Percentiles rank a stretch among this genome's conserved stretches.
Evolutionary conservation across 2,888 invertebrate genomes (phyloP).

Genomic region (Hypercompe scribonia): DNA sequence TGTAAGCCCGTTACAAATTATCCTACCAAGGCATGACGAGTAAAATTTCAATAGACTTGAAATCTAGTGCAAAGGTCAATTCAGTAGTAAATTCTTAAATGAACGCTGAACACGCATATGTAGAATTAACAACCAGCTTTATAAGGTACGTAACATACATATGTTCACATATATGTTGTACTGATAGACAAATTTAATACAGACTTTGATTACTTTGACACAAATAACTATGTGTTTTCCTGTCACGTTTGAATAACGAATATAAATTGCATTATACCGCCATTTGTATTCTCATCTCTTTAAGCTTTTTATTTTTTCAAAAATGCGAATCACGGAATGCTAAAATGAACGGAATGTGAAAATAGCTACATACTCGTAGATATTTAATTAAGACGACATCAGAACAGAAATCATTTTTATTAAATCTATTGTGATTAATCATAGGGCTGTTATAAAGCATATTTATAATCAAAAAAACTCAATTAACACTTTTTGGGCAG

Average conservation of each 20-base stretch:
- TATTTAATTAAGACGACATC: neutral
- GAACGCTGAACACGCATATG: neutral
- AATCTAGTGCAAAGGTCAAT: neutral
- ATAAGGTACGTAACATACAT: neutral
- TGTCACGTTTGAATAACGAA: slow-evolving; percentile 4
- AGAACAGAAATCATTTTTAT: no score
- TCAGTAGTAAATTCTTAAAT: neutral
- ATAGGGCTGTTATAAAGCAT: no score
- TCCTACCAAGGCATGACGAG: no score
- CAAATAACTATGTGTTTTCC: slow-evolving; percentile 1
- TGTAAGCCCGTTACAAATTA: neutral
- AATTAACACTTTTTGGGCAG: no score
- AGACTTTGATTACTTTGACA: neutral
- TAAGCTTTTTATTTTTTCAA: neutral
- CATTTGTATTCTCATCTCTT: neutral
- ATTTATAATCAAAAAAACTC: no score
- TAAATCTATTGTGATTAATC: no score
- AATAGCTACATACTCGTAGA: neutral
- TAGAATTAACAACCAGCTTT: neutral
- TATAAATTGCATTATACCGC: neutral
- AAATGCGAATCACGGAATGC: neutral
- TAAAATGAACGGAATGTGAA: neutral
- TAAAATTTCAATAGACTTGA: neutral
- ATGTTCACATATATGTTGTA: neutral
- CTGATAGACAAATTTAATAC: neutral